A percentile compares a stretch with the other conserved stretches of the same genome.
Conservation (phyloP, 1,140 invertebrate species). For the Pseudomyrmex pallidus region DNA sequence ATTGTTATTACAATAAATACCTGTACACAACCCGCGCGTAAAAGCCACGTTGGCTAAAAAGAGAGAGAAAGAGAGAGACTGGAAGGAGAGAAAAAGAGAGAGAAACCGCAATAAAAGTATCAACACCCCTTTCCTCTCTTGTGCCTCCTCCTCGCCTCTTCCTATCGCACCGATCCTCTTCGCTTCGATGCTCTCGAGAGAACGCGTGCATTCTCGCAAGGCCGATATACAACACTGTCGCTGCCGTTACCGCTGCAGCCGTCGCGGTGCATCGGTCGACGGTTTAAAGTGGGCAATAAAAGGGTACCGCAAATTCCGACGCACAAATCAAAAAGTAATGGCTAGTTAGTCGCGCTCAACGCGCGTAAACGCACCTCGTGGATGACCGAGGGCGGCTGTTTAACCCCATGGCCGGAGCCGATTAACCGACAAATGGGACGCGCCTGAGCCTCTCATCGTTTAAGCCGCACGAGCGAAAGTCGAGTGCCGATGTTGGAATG, state of each 20-base stretch:
- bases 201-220: conserved; percentile 21
- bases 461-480: not conserved
- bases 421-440: conserved; percentile 73
- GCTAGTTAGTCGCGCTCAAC: conserved; percentile 70
- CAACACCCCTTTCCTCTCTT: conserved; percentile 50
- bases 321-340: conserved; percentile 80
- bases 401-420: conserved; percentile 62
- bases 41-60: conserved; percentile 19
- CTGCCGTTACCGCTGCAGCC: conserved; percentile 29
- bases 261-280: conserved; percentile 27
- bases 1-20: conserved; percentile 66
- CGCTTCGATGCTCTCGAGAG: not conserved
- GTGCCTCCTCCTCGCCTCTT: conserved; percentile 3
- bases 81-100: not conserved
- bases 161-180: conserved; percentile 3
- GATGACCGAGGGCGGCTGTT: conserved; percentile 66
- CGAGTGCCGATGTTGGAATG: conserved; percentile 43
- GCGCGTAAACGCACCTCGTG: conserved; percentile 66
- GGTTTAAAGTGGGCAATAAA: conserved; percentile 62
- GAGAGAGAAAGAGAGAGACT: too few relatives aligned
- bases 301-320: conserved; percentile 47
- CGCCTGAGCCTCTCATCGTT: conserved; percentile 12
- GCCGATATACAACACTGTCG: conserved; percentile 33
- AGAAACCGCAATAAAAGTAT: conserved; percentile 71
- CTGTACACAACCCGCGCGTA: conserved; percentile 45